A percentile compares a stretch with the other conserved stretches of the same genome.
These are phyloP conservation scores for Edolisoma coerulescens DNA, from an alignment of 2,113 vertebrate genomes.

Conservation along the genomic window DNA sequence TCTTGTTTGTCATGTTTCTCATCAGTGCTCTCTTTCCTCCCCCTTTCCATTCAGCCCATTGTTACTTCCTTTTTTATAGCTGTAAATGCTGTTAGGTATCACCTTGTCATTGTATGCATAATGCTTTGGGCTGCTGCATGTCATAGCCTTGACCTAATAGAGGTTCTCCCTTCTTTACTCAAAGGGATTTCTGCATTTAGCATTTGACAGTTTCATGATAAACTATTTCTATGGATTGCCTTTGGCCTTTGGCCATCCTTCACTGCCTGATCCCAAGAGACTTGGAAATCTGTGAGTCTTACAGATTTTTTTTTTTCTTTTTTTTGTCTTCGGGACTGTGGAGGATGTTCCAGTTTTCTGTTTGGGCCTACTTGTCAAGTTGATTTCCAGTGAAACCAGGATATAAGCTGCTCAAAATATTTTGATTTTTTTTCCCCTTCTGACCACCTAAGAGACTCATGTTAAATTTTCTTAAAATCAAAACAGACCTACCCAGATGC, in stretches of 20 bases:
- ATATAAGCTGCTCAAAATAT: background rate
- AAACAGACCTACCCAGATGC: background rate
- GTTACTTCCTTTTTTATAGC: background rate
- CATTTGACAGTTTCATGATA: background rate
- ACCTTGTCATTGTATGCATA: background rate
- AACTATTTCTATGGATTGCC: background rate
- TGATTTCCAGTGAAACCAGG: background rate
- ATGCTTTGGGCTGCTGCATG: background rate
- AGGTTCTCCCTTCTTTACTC: background rate
- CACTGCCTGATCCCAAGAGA: background rate
- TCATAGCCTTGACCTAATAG: background rate
- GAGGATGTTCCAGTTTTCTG: background rate
- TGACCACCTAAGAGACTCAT: background rate
- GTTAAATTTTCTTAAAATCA: background rate
- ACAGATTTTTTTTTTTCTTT: background rate
- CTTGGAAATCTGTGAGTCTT: background rate
- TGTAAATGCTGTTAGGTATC: background rate
- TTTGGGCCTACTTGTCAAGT: background rate
- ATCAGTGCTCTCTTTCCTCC: background rate
- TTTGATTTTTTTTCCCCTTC: background rate
- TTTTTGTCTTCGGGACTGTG: background rate
- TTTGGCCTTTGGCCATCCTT: background rate
- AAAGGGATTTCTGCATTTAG: background rate
- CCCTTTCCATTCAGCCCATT: background rate
- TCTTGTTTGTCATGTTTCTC: background rate